Evolutionary conservation across 2,113 vertebrate genomes (phyloP), one percentile per base, ranked within the genome.

Genomic region (Xenus cinereus): DNA sequence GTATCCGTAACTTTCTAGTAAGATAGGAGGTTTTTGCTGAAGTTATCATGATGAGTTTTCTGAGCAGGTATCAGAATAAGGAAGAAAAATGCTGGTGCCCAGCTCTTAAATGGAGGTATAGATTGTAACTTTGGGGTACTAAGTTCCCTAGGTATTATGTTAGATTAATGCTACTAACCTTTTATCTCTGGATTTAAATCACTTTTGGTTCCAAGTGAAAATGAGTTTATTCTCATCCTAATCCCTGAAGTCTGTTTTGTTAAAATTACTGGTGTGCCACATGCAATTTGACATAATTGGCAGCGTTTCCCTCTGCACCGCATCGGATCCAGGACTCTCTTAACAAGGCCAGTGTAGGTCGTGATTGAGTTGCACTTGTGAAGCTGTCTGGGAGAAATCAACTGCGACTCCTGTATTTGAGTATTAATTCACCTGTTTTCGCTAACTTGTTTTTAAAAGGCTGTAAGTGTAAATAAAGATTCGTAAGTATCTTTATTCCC

Each of bases 401-500:
- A 56, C 39, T 54, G 56, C 32, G 20, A 60, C 33, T 73, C 51
- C 39, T 93, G 26, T 75, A 32, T 46, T 74, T 88, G 66, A 76
- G 22, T 54, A 12, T 39, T 54, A 92, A 46, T 73, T 87, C 57
- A 73, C 66, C 28, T 2, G 1, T 73, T 87, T 8, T 88, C 84
- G 57, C 78, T 84, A 7, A 66, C 33, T 67, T 68, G 35, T 45
- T 68, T 94, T 84, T 76, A 17, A 54, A 94, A 81, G 56, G 48
- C 80, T 94, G 16, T 72, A 67, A 77, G 43, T 95, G 64, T 97
- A 91, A 95, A 89, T 88, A 68, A 93, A 77, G 77, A 19, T 54
- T 93, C 32, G 0, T 53, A 78, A 92, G 51, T 84, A 53, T 81
- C 90, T 95, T 93, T 96, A 93, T 91, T 96, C 95, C 81, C 30